A percentile compares a stretch with the other conserved stretches of the same genome.
phyloP scores from a whole-genome alignment of 2,888 invertebrate genomes.

The Icerya purchasi region DNA sequence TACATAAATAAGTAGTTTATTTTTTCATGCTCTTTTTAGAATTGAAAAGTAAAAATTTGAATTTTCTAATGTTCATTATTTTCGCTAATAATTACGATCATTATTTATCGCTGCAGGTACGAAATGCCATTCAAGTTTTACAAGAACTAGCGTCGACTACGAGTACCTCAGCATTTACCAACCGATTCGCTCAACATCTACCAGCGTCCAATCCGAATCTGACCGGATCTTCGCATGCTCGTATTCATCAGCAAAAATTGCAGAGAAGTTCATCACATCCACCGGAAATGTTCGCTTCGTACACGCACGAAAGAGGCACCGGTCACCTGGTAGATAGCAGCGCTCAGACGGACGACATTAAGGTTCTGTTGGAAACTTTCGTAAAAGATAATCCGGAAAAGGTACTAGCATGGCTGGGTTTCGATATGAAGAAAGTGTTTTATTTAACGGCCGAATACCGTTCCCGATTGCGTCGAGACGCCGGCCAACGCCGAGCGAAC shows the following conservation, averaged over 20 bases:
- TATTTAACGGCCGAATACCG: slow-evolving; percentile 25
- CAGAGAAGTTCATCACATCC: slow-evolving; percentile 65
- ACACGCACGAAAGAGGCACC: slow-evolving; percentile 21
- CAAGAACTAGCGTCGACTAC: slow-evolving; percentile 53
- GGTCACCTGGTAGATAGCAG: slow-evolving; percentile 3
- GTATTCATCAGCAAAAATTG: slow-evolving; percentile 26
- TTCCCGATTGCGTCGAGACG: slow-evolving; percentile 22
- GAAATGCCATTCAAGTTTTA: slow-evolving; percentile 60
- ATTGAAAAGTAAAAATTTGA: too few relatives aligned
- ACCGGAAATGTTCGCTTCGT: slow-evolving; percentile 63
- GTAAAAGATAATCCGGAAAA: slow-evolving; percentile 49
- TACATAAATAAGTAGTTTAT: too few relatives aligned
- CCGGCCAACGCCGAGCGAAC: not conserved
- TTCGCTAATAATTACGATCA: too few relatives aligned
- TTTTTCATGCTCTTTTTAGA: too few relatives aligned
- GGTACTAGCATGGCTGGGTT: slow-evolving; percentile 39
- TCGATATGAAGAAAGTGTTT: slow-evolving; percentile 13
- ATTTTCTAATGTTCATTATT: too few relatives aligned
- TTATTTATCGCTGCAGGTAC: too few relatives aligned
- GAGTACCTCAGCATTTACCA: slow-evolving; percentile 22
- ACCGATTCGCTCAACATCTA: slow-evolving; percentile 29
- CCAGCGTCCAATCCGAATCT: slow-evolving; percentile 65
- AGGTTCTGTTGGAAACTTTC: slow-evolving; percentile 24
- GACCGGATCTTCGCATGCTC: slow-evolving; percentile 24
- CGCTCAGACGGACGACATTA: slow-evolving; percentile 4